phyloP scores from a whole-genome alignment of 2,113 vertebrate species.

The Chloroceryle aenea region DNA sequence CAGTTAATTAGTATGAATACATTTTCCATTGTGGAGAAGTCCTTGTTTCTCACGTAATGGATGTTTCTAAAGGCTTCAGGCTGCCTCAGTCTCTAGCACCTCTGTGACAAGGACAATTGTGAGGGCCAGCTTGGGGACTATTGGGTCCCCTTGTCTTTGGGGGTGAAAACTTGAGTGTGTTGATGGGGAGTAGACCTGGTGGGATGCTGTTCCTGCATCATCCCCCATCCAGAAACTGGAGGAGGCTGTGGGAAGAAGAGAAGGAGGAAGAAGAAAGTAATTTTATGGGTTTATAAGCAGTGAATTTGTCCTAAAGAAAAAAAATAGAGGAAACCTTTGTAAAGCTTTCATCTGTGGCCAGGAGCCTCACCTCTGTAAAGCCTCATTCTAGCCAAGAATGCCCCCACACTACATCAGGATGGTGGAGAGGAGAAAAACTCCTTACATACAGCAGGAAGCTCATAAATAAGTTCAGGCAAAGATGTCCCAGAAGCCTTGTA shows the following conservation, averaged over 20 bases:
- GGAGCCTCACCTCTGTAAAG: neutral
- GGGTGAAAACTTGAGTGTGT: neutral
- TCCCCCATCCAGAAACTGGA: neutral
- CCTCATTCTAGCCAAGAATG: neutral
- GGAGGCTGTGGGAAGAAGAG: neutral
- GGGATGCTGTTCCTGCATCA: accelerated
- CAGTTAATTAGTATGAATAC: neutral
- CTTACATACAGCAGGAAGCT: neutral
- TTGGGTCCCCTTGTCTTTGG: neutral
- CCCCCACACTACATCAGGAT: neutral
- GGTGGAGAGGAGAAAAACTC: neutral
- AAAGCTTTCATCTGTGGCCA: neutral
- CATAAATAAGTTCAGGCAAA: neutral
- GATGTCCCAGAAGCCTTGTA: accelerated
- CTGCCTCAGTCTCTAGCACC: neutral
- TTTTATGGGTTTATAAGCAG: neutral
- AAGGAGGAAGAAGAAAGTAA: neutral
- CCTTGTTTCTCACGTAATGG: neutral
- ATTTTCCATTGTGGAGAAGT: neutral
- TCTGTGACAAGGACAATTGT: neutral
- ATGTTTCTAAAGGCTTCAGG: neutral
- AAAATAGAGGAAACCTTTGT: neutral
- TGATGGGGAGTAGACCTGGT: neutral
- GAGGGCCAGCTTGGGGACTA: neutral
- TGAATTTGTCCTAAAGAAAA: neutral